These are phyloP conservation scores for Leptopilina drosophilae DNA, from an alignment of 2,888 invertebrate species.

Conservation along the genomic window DNA sequence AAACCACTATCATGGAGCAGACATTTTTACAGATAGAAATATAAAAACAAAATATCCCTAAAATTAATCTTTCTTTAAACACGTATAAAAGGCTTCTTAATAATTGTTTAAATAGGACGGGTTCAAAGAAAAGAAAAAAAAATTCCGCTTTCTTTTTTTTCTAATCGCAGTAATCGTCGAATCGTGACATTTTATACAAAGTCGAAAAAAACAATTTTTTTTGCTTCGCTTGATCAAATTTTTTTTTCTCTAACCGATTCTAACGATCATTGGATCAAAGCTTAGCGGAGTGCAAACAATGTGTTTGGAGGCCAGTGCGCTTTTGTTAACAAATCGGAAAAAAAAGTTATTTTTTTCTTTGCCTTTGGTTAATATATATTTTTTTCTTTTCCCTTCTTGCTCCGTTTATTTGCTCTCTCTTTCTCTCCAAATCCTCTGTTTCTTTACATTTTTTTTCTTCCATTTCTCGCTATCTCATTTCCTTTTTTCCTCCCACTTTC, in stretches of 20 bases:
- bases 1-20: slow-evolving; percentile 73
- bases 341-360: slow-evolving; percentile 52
- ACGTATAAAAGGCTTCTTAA: slow-evolving; percentile 69
- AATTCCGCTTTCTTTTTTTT: slow-evolving; percentile 41
- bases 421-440: slow-evolving; percentile 47
- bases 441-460: slow-evolving; percentile 45
- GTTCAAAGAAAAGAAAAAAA: slow-evolving; percentile 59
- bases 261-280: slow-evolving; percentile 66
- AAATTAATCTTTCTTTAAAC: slow-evolving; percentile 68
- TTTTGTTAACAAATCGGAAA: slow-evolving; percentile 63
- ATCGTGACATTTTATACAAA: slow-evolving; percentile 45
- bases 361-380: slow-evolving; percentile 55
- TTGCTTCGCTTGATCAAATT: slow-evolving; percentile 19
- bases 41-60: slow-evolving; percentile 73
- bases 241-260: slow-evolving; percentile 12
- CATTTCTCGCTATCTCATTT: slow-evolving; percentile 42
- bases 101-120: slow-evolving; percentile 64
- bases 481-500: background rate
- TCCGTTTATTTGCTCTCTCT: slow-evolving; percentile 58
- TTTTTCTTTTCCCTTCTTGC: slow-evolving; percentile 57
- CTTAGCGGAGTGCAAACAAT: slow-evolving; percentile 89
- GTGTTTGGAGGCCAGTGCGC: slow-evolving; percentile 89
- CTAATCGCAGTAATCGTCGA: slow-evolving; percentile 38
- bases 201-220: slow-evolving; percentile 43
- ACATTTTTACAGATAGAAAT: slow-evolving; percentile 74